Conservation (phyloP, 2,113 vertebrate genomes). For the Chaenocephalus aceratus region DNA sequence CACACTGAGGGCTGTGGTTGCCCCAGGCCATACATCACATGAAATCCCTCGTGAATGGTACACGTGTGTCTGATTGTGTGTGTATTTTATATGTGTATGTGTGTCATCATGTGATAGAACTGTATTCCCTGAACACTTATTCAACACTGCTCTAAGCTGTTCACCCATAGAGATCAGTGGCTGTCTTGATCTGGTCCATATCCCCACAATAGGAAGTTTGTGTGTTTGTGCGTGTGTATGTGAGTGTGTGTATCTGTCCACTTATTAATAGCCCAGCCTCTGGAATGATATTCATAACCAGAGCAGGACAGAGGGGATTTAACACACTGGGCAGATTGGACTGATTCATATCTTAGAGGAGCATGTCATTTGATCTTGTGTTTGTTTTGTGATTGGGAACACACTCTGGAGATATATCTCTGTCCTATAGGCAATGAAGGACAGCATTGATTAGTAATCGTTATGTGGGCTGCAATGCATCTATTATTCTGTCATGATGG, state of each 20-base stretch:
- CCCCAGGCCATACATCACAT: conserved; percentile 75
- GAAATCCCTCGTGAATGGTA: conserved; percentile 70
- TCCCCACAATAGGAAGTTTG: conserved; percentile 50
- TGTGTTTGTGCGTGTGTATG: conserved; percentile 16
- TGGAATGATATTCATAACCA: conserved; percentile 72
- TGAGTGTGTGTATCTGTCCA: conserved; percentile 53
- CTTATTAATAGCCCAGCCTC: conserved; percentile 76
- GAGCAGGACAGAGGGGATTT: conserved; percentile 59
- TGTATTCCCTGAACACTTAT: conserved; percentile 64
- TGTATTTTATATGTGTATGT: conserved; percentile 12
- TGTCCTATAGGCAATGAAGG: conserved; percentile 31
- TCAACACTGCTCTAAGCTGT: conserved; percentile 63
- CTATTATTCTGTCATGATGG: conserved; percentile 4
- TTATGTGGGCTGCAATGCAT: conserved; percentile 9
- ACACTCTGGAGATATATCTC: conserved; percentile 33
- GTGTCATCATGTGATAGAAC: conserved; percentile 43
- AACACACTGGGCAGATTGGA: conserved; percentile 54
- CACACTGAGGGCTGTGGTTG: conserved; percentile 60
- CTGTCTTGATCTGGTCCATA: conserved; percentile 67
- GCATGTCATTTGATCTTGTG: conserved; percentile 52
- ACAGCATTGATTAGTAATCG: conserved; percentile 34
- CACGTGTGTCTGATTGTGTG: conserved; percentile 33
- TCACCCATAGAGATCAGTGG: conserved; percentile 69
- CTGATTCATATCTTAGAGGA: conserved; percentile 70
- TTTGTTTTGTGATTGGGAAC: conserved; percentile 53